phyloP scores from a whole-genome alignment of 2,888 invertebrate genomes.

The Drosophila multiciliata region DNA sequence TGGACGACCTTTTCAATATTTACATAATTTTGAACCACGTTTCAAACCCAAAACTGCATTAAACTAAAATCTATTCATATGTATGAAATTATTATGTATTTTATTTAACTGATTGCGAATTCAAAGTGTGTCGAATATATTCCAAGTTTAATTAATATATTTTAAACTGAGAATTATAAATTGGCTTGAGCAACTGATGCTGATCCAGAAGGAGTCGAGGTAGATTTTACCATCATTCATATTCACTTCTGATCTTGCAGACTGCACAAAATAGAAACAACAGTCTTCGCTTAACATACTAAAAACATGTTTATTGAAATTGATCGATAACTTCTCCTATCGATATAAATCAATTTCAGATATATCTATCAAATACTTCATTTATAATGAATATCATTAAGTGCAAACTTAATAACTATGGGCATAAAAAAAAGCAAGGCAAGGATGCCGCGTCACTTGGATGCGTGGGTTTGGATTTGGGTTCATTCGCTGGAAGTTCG shows the following conservation, averaged over 20 bases:
- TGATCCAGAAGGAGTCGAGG: background rate
- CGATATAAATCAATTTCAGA: background rate
- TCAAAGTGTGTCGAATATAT: background rate
- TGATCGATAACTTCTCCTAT: background rate
- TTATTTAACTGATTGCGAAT: conserved; percentile 7
- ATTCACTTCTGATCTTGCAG: background rate
- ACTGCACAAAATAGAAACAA: background rate
- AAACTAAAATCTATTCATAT: conserved; percentile 70
- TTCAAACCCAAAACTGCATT: conserved; percentile 57
- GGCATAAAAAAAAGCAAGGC: background rate
- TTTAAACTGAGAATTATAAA: too few species aligned
- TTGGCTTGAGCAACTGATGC: background rate
- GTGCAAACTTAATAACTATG: background rate
- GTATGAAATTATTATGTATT: conserved; percentile 18
- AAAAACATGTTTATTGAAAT: background rate
- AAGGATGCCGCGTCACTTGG: background rate
- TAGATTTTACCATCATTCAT: background rate
- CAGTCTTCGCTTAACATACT: too few species aligned
- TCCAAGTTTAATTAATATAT: too few species aligned
- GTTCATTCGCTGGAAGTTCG: conserved; percentile 40
- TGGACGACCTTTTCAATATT: conserved; percentile 31
- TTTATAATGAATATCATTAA: background rate
- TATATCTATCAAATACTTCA: background rate
- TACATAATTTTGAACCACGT: conserved; percentile 53
- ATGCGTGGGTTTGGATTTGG: background rate